Conservation (phyloP, 2,797 vertebrate species). For the Poeciliopsis presidionis region DNA sequence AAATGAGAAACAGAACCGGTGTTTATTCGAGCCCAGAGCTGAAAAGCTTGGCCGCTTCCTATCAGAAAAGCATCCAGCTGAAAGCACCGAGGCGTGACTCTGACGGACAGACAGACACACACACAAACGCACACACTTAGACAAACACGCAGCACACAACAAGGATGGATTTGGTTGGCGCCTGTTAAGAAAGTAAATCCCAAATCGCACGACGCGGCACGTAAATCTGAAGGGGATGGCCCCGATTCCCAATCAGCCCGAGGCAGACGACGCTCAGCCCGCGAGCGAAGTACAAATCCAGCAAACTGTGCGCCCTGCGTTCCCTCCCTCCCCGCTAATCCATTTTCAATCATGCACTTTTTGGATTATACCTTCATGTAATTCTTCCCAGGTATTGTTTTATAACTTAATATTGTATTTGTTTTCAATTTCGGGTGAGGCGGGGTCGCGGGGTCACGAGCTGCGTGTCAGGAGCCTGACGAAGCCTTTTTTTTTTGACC, state of each 20-base stretch:
- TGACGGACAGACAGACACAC: constrained; percentile 40
- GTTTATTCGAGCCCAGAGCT: constrained; percentile 46
- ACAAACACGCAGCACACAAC: constrained; percentile 33
- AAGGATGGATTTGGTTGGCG: constrained; percentile 51
- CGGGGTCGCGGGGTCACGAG: constrained; percentile 62
- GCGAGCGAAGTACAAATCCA: constrained; percentile 72
- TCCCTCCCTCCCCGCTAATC: constrained; percentile 68
- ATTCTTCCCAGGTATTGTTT: constrained; percentile 81
- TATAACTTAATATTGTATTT: constrained; percentile 81
- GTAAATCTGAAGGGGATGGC: constrained; percentile 68
- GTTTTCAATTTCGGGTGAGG: constrained; percentile 68
- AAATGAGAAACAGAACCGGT: constrained; percentile 45
- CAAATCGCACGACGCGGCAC: constrained; percentile 64
- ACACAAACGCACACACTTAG: constrained; percentile 28
- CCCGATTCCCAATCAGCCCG: constrained; percentile 70
- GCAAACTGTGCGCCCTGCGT: constrained; percentile 41
- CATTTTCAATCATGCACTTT: constrained; percentile 83
- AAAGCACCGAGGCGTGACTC: constrained; percentile 55
- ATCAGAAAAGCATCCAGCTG: constrained; percentile 50
- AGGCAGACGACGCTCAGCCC: constrained; percentile 60
- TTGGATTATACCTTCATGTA: constrained; percentile 77
- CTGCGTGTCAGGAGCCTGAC: constrained; percentile 30
- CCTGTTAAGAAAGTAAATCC: constrained; percentile 71
- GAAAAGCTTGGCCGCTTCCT: constrained; percentile 38
- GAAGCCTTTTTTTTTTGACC: constrained; percentile 53